phyloP scores from a whole-genome alignment of 2,797 vertebrate genomes.

The Eospalax fontanierii region DNA sequence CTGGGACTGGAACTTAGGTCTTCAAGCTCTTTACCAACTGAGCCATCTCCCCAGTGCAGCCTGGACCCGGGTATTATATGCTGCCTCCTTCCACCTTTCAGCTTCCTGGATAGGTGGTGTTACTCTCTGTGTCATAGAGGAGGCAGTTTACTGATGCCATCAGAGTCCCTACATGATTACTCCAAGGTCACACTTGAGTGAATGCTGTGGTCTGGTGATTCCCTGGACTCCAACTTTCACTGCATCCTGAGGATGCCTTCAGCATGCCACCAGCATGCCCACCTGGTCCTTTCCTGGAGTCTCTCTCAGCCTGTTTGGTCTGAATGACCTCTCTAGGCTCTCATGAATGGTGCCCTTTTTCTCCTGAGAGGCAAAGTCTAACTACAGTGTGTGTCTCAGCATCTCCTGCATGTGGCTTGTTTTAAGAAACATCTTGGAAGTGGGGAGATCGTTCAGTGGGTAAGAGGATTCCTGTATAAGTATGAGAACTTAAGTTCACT shows the following conservation, averaged over 20 bases:
- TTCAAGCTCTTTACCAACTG: too few relatives aligned
- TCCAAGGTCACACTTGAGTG: neutral
- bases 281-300: neutral
- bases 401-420: neutral
- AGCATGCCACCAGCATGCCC: accelerated
- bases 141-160: neutral
- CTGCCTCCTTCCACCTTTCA: neutral
- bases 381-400: neutral
- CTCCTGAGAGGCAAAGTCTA: neutral
- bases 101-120: too few relatives aligned
- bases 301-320: neutral
- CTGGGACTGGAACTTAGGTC: neutral
- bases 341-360: neutral
- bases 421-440: too few relatives aligned
- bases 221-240: neutral
- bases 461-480: too few relatives aligned
- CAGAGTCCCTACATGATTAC: neutral
- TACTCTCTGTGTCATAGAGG: neutral
- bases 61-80: neutral
- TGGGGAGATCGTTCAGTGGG: neutral
- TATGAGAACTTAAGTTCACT: neutral
- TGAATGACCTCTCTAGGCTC: neutral
- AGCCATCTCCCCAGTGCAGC: neutral
- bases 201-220: neutral
- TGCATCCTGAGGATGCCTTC: too few relatives aligned